These are phyloP conservation scores for Myotis lucifugus DNA, from an alignment of 2,113 vertebrate species.

Conservation along the genomic window DNA sequence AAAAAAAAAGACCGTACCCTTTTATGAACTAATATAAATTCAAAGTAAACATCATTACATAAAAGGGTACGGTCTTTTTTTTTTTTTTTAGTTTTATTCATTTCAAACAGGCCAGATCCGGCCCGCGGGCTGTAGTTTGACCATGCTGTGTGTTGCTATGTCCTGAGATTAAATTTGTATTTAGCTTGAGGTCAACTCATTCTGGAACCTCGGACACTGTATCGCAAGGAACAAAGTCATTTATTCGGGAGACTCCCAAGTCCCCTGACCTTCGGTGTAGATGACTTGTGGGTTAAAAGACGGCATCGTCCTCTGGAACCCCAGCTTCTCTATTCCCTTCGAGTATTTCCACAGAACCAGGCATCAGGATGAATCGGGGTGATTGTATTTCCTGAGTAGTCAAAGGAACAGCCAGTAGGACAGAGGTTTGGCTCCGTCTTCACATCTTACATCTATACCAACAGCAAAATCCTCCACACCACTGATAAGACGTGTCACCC, in stretches of 20 bases:
- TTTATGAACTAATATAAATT: no score
- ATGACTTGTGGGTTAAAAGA: background rate
- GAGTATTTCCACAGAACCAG: conserved; percentile 24
- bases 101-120: no score
- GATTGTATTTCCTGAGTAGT: background rate
- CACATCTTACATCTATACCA: background rate
- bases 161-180: conserved; percentile 6
- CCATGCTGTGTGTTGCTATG: background rate
- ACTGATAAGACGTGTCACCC: background rate
- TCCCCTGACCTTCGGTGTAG: background rate
- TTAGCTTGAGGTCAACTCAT: background rate
- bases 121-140: no score
- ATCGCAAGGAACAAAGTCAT: conserved; percentile 24
- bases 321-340: background rate
- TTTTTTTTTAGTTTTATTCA: no score
- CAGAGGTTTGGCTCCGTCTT: background rate
- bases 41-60: no score
- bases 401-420: background rate
- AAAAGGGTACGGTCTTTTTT: no score
- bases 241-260: background rate
- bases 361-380: conserved; percentile 29
- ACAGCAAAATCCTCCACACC: background rate
- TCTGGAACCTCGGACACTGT: background rate
- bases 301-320: conserved; percentile 8
- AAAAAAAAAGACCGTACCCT: no score